Evolutionary conservation across 2,888 invertebrate genomes (phyloP), one percentile per base, ranked within the genome.

Genomic region (Monochamus alternatus): DNA sequence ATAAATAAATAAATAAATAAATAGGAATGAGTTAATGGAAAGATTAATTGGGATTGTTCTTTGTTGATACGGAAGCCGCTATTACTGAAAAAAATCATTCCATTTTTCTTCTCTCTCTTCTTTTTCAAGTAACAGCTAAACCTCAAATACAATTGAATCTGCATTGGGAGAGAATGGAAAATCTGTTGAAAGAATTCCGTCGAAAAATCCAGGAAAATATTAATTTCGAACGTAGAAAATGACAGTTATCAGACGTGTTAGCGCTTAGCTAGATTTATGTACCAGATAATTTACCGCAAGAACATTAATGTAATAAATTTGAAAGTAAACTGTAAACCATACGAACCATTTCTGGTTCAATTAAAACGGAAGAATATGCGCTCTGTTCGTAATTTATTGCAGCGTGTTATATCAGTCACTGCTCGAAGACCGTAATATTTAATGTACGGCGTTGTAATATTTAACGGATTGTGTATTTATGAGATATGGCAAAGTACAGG

Each of bases 261-360:
- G n/a, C 52, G 22, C 14, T 22, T 55, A n/a, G 55, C n/a, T 55
- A 60, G 69, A 69, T 69, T 69, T 60, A 69, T 60, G 44, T 64
- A 64, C 14, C 59, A 68, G 68, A 68, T 68, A 68, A 68, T 59
- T 59, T 43, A 68, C 68, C 43, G 68, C 68, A 72, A 71, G 32
- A 31, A 38, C 43, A 63, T 63, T 63, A 47, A 30, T 30, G 47
- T 64, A 44, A 64, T 64, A 73, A 73, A 73, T 64, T 73, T 65
- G 73, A 73, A 73, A 65, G 73, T 44, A 65, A 55, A 55, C 55
- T 55, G 55, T 55, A 55, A n/a, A 55, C 55, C 55, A 55, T 22
- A 55, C 55, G 55, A 55, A 14, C 55, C 55, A 22, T 55, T 55
- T 55, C 55, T 55, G 55, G 55, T 55, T 55, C 55, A 55, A 55